Percentiles rank a stretch among this genome's conserved stretches.
These are phyloP conservation scores for Spondyliosoma cantharus DNA, from an alignment of 2,797 vertebrate genomes.

Conservation along the genomic window DNA sequence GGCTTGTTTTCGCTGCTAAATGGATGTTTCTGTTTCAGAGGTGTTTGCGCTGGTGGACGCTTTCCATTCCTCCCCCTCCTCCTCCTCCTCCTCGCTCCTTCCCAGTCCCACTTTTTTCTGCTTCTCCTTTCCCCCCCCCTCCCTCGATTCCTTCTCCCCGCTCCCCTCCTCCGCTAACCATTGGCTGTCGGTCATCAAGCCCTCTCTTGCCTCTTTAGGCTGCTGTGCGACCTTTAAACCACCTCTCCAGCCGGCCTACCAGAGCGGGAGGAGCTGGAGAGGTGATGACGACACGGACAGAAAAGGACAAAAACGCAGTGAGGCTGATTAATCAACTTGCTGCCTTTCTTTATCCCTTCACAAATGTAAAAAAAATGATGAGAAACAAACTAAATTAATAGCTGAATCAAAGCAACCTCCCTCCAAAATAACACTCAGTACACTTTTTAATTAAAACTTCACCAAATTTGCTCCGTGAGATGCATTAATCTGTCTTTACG, in stretches of 20 bases:
- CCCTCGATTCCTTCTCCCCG: background rate
- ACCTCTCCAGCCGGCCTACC: conserved; percentile 10
- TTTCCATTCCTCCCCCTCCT: conserved; percentile 55
- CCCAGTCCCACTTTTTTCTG: conserved; percentile 22
- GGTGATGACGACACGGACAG: background rate
- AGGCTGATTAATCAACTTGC: background rate
- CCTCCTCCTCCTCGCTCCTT: conserved; percentile 14
- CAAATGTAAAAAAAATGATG: background rate
- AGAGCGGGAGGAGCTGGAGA: conserved; percentile 30
- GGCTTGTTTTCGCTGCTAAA: conserved; percentile 80
- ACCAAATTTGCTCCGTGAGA: no score
- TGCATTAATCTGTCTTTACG: no score
- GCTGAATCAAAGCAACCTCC: background rate
- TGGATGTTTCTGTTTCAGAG: conserved; percentile 83
- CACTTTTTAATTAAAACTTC: no score
- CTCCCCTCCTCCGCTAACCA: conserved; percentile 7
- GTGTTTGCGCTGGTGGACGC: conserved; percentile 77
- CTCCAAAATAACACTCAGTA: background rate
- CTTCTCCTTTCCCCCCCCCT: background rate
- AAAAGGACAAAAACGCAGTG: background rate
- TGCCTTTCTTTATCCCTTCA: background rate
- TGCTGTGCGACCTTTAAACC: conserved; percentile 56
- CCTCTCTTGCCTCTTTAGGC: conserved; percentile 19
- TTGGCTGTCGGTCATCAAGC: conserved; percentile 41
- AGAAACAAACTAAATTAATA: background rate